These are phyloP conservation scores for Lycaon pictus DNA, from an alignment of 2,113 vertebrate species.

Conservation along the genomic window DNA sequence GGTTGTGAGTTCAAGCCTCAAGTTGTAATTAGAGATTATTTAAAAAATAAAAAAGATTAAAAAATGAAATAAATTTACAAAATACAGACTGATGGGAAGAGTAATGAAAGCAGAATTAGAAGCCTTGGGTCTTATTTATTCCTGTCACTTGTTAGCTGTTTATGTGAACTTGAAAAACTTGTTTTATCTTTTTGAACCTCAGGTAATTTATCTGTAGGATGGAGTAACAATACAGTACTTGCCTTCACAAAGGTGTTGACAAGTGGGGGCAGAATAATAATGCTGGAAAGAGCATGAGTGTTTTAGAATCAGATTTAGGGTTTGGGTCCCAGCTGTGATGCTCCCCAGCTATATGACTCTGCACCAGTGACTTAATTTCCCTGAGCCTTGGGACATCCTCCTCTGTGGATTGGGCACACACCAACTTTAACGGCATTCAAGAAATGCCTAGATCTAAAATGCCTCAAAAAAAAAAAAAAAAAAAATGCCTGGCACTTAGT, in stretches of 20 bases:
- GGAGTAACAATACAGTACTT: neutral
- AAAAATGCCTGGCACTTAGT: neutral
- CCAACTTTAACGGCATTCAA: neutral
- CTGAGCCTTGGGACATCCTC: neutral
- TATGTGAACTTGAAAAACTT: neutral
- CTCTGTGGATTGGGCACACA: neutral
- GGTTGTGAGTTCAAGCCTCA: neutral
- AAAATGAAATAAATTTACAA: neutral
- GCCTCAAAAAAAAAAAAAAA: too few species aligned
- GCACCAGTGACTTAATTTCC: neutral
- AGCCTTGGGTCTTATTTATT: neutral
- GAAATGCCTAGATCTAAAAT: neutral
- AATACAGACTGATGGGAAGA: neutral
- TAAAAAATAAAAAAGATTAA: neutral
- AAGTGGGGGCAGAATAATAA: neutral
- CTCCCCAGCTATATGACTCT: neutral
- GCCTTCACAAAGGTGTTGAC: neutral
- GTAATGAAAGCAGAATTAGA: neutral
- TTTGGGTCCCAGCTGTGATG: neutral
- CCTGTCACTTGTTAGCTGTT: neutral
- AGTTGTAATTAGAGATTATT: neutral
- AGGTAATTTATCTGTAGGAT: neutral
- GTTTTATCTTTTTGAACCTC: neutral
- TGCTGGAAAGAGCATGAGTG: neutral
- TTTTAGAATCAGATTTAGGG: neutral